A percentile compares a stretch with the other conserved stretches of the same genome.
phyloP scores from a whole-genome alignment of 1,140 invertebrate genomes.

The Teleogryllus occipitalis region DNA sequence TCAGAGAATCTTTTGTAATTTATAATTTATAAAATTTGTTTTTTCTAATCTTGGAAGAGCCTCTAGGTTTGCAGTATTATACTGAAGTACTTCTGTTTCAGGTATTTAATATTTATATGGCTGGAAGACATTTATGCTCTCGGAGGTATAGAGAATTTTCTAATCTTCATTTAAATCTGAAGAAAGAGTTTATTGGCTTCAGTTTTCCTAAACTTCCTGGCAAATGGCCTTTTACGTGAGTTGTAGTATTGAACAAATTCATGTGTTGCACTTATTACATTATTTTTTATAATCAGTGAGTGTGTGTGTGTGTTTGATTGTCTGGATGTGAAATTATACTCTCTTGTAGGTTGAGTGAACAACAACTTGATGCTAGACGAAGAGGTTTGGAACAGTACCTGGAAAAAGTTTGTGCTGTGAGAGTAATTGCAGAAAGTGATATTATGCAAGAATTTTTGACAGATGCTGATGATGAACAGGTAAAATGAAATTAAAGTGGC shows the following conservation, averaged over 20 bases:
- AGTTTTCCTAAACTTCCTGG: constrained; percentile 96
- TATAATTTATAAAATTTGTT: too few species aligned
- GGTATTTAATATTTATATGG: constrained; percentile 98
- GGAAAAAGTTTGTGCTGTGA: constrained; percentile 95
- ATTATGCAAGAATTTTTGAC: constrained; percentile 96
- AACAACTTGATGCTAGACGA: constrained; percentile 88
- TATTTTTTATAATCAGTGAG: too few species aligned
- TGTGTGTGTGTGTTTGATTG: not conserved
- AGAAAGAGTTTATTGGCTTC: constrained; percentile 95
- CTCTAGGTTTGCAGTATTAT: not conserved
- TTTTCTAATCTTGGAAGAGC: not conserved
- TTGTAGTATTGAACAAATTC: constrained; percentile 14
- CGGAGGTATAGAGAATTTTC: constrained; percentile 93
- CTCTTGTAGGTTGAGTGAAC: constrained; percentile 67
- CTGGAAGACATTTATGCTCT: constrained; percentile 92
- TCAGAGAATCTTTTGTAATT: too few species aligned
- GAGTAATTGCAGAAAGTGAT: constrained; percentile 96
- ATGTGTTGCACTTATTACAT: not conserved
- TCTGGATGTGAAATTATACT: constrained; percentile 8
- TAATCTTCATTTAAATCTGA: constrained; percentile 78
- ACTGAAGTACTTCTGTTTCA: constrained; percentile 29
- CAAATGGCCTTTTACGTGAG: constrained; percentile 93
- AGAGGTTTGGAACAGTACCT: constrained; percentile 94
- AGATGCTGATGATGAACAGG: constrained; percentile 74
- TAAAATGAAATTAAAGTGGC: constrained; percentile 28